Evolutionary conservation across 92 coral and sea anemone species (phyloP), one percentile per base, ranked within the genome.

Genomic region (Siderastrea radians): DNA sequence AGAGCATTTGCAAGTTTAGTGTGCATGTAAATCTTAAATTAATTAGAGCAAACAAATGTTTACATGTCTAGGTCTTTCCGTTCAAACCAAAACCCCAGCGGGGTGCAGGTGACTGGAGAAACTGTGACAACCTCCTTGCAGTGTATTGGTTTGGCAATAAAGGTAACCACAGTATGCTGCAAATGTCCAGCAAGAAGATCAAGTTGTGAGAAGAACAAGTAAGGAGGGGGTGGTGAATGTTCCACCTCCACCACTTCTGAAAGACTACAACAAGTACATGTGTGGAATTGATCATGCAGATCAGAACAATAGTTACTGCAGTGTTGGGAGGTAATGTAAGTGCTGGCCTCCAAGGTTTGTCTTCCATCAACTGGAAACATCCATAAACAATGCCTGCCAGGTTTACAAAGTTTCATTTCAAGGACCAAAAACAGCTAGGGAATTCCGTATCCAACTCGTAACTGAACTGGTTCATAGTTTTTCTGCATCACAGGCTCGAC

Each of bases 321-420:
- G 85, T 67, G 75, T 70, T 70, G 75, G 75, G 17, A 16, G 75
- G 75, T 43, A 70, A 38, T 70, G 75, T 38, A 70, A 70, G 75
- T 43, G 72, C 7, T 67, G 72, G 72, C 72, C 72, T 67, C 72
- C 72, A 17, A 67, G 72, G 47, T n/a, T 70, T 70, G 75, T 70
- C 19, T 70, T 70, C 53, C 75, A 70, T 70, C 75, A 70, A 38
- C 49, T 70, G 75, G 85, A 81, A 52, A 69, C 85, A 6, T 81
- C 85, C 5, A 57, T 81, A 67, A 81, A 81, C 60, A 81, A 81
- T 81, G 86, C 86, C 68, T 81, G 68, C 26, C 19, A 16, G 45
- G 19, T 81, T 50, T 81, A 81, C 86, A 81, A 68, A 38, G 86
- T 65, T 15, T 52, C 55, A 7, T 26, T 26, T 7, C 55, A 52